Conservation (phyloP, 2,888 invertebrate genomes). For the Drosophila multiciliata region DNA sequence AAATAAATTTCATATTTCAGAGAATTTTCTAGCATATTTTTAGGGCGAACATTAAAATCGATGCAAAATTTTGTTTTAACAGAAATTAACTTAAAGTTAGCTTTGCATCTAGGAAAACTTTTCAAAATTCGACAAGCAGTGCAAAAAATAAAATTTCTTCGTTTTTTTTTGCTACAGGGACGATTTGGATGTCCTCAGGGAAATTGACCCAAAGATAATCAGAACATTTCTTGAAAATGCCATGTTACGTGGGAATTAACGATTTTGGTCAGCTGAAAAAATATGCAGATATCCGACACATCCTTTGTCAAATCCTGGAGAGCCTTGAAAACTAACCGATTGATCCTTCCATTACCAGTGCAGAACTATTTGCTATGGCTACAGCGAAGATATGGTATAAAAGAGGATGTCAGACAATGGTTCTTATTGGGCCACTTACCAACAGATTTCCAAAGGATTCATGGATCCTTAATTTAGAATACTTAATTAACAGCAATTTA, state of each 20-base stretch:
- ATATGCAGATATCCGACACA: background rate
- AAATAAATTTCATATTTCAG: accelerated
- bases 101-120: background rate
- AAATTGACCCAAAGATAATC: background rate
- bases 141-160: background rate
- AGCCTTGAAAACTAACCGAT: background rate
- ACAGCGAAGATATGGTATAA: accelerated
- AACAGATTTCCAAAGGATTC: background rate
- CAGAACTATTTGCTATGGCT: no score
- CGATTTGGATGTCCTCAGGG: background rate
- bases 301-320: background rate
- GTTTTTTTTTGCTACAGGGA: background rate
- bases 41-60: background rate
- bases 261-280: accelerated
- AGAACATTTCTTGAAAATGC: no score
- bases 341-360: background rate
- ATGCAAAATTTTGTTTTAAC: background rate
- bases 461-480: background rate
- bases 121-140: accelerated
- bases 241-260: background rate
- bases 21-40: background rate
- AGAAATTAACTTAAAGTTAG: background rate
- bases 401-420: background rate
- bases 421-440: background rate
- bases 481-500: background rate